Evolutionary conservation across 2,113 vertebrate genomes (phyloP).

Genomic region (Rhizomys pruinosus): DNA sequence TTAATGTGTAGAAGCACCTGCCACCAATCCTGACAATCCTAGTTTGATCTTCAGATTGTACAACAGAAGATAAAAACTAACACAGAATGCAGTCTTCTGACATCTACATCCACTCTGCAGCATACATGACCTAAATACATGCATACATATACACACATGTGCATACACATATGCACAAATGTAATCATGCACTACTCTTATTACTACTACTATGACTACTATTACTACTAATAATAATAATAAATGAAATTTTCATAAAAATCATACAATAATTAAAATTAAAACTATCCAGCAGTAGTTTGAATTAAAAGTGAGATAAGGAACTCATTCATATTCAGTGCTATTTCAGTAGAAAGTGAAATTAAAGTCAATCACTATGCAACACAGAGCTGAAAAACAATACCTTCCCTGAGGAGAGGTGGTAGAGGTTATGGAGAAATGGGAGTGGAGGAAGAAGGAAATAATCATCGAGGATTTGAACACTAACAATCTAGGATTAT

Average conservation of each 20-base stretch:
- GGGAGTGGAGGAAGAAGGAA: too few relatives aligned
- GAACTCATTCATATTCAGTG: not conserved
- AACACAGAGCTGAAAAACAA: not conserved
- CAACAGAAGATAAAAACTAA: not conserved
- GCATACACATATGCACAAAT: too few relatives aligned
- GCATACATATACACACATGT: not conserved
- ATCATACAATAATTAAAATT: not conserved
- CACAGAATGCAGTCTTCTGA: not conserved
- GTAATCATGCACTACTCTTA: too few relatives aligned
- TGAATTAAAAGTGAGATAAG: not conserved
- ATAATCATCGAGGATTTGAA: not conserved
- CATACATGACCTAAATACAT: not conserved
- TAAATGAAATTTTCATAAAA: not conserved
- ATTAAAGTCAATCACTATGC: not conserved
- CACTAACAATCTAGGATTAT: not conserved
- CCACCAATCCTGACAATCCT: not conserved
- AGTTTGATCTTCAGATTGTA: not conserved
- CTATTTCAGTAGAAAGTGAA: too few relatives aligned
- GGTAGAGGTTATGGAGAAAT: fast-evolving
- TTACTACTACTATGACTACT: too few relatives aligned
- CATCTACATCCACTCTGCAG: not conserved
- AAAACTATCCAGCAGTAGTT: not conserved
- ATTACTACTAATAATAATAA: not conserved
- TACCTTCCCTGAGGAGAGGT: too few relatives aligned
- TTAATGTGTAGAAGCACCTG: not conserved